Percentiles rank a stretch among this genome's conserved stretches.
phyloP scores from a whole-genome alignment of 2,113 vertebrate genomes.

The Myotis yumanensis region DNA sequence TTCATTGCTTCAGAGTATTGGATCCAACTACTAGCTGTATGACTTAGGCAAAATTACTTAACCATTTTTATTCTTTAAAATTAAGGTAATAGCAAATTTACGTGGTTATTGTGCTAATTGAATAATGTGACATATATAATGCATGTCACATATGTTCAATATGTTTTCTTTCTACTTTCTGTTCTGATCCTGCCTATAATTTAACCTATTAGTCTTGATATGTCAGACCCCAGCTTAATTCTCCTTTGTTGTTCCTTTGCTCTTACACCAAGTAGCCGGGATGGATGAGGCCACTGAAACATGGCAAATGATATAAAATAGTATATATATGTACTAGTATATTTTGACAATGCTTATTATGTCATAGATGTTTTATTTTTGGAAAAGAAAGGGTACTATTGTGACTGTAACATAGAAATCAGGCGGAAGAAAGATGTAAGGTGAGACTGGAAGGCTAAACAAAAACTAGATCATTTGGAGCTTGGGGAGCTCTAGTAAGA shows the following conservation, averaged over 20 bases:
- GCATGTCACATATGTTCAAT: not conserved
- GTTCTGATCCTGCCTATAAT: not conserved
- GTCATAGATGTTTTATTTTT: not conserved
- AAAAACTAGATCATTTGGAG: not conserved
- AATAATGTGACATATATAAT: not conserved
- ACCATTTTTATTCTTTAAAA: slow-evolving; percentile 16
- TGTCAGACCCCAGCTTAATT: not conserved
- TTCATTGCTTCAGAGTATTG: not conserved
- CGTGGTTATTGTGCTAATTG: not conserved
- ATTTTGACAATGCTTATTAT: not conserved
- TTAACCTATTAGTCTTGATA: not conserved
- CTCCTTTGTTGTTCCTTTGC: not conserved
- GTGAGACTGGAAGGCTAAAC: not conserved
- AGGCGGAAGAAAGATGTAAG: not conserved
- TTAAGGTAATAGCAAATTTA: not conserved
- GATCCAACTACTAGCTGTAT: not conserved
- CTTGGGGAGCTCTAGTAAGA: not conserved
- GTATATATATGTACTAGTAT: not conserved
- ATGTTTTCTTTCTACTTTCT: not conserved
- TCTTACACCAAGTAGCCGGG: not conserved
- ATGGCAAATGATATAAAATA: not conserved
- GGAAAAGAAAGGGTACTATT: not conserved
- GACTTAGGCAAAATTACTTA: not conserved
- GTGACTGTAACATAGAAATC: not conserved
- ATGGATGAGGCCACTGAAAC: not conserved